phyloP scores from a whole-genome alignment of 2,888 invertebrate species.

The Ashinkailepas kermadecensis region DNA sequence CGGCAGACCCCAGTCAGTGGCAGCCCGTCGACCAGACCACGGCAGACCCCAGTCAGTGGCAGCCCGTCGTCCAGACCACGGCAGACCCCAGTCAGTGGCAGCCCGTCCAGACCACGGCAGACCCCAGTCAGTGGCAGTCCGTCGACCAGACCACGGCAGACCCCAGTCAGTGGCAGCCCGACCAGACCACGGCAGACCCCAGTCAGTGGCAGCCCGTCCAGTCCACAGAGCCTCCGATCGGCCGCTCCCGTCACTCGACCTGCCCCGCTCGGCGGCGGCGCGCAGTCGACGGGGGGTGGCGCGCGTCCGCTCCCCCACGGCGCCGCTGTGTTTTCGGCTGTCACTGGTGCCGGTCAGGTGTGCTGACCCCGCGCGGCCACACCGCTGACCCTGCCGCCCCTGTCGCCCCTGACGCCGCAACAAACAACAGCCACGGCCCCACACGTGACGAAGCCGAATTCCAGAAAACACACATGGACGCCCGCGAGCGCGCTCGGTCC shows the following conservation, averaged over 20 bases:
- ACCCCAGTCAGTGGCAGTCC: too few relatives aligned
- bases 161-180: not conserved
- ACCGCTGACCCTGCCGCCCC: not conserved
- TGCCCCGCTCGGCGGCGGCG: not conserved
- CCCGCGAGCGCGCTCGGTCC: too few relatives aligned
- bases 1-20: too few relatives aligned
- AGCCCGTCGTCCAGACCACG: too few relatives aligned
- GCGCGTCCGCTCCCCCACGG: not conserved
- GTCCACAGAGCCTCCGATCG: not conserved
- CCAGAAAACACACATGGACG: conserved; percentile 11
- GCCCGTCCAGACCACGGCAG: too few relatives aligned
- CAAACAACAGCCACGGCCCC: not conserved
- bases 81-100: too few relatives aligned
- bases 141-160: too few relatives aligned
- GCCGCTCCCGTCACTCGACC: not conserved
- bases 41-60: too few relatives aligned
- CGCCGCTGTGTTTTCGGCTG: conserved; percentile 14
- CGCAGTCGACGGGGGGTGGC: not conserved
- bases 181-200: not conserved
- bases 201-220: not conserved
- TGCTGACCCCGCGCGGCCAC: not conserved
- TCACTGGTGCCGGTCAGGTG: conserved; percentile 1
- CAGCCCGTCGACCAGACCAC: too few relatives aligned
- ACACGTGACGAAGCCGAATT: not conserved
- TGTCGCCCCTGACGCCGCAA: not conserved